Conservation (phyloP, 2,888 invertebrate species). For the Bellardia bayeri region DNA sequence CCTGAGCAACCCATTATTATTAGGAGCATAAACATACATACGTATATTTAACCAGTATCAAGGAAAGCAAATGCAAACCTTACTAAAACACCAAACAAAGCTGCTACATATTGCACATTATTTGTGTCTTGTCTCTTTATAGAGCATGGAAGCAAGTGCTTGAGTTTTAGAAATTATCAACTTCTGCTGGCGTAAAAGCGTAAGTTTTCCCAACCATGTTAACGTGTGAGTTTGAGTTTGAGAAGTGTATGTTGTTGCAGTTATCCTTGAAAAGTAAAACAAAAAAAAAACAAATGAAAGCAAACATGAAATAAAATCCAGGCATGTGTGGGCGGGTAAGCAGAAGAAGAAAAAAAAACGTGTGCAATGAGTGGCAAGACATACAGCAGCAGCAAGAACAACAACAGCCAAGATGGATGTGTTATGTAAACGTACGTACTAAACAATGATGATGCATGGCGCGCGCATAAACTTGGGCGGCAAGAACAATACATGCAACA, state of each 20-base stretch:
- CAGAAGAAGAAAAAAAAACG: not conserved
- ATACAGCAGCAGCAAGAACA: slow-evolving; percentile 34
- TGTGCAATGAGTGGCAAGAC: slow-evolving; percentile 69
- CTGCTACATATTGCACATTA: slow-evolving; percentile 47
- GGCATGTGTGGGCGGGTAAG: slow-evolving; percentile 61
- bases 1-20: slow-evolving; percentile 68
- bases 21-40: slow-evolving; percentile 55
- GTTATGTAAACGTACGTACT: slow-evolving; percentile 78
- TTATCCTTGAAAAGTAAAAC: slow-evolving; percentile 64
- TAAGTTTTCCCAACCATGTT: slow-evolving; percentile 28
- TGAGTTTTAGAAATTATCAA: slow-evolving; percentile 56
- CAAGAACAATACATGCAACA: slow-evolving; percentile 58
- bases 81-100: not conserved
- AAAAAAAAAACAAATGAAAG: not conserved
- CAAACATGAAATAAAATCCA: slow-evolving; percentile 53
- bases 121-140: slow-evolving; percentile 63
- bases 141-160: slow-evolving; percentile 46
- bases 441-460: slow-evolving; percentile 80
- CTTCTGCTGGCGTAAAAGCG: slow-evolving; percentile 29
- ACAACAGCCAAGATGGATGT: slow-evolving; percentile 78
- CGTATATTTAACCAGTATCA: slow-evolving; percentile 28
- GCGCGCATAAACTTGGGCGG: slow-evolving; percentile 76
- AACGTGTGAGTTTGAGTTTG: not conserved
- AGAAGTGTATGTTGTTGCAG: slow-evolving; percentile 14
- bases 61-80: slow-evolving; percentile 31